Evolutionary conservation across 2,888 invertebrate species (phyloP).

Genomic region (Nycteola revayana): DNA sequence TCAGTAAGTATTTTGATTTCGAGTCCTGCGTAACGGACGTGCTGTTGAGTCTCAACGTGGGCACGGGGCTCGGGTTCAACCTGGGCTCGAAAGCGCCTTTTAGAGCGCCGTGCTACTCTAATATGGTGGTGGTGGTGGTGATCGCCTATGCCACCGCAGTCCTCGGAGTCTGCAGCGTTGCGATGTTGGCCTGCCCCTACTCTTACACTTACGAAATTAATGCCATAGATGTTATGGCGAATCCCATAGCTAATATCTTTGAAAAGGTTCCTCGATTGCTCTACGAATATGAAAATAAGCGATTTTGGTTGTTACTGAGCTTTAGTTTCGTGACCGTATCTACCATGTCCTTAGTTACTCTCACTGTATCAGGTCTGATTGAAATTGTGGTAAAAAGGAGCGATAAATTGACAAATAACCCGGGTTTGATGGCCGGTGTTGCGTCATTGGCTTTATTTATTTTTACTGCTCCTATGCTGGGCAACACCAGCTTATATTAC

Average conservation of each 20-base stretch:
- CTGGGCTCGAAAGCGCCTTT: constrained; percentile 51
- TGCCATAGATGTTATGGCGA: constrained; percentile 31
- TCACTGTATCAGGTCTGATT: constrained; percentile 44
- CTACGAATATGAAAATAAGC: constrained; percentile 38
- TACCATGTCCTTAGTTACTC: constrained; percentile 39
- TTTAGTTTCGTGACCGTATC: constrained; percentile 46
- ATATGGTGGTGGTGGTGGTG: constrained; percentile 49
- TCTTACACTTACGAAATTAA: constrained; percentile 40
- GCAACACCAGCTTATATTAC: constrained; percentile 37
- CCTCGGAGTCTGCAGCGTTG: constrained; percentile 41
- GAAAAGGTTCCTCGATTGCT: constrained; percentile 60
- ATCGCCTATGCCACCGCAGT: constrained; percentile 35
- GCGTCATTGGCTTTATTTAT: constrained; percentile 40
- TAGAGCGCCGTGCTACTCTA: constrained; percentile 59
- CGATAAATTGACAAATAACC: constrained; percentile 40
- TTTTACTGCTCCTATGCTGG: constrained; percentile 49
- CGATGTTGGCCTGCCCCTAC: constrained; percentile 63
- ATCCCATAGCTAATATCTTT: constrained; percentile 44
- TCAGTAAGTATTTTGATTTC: constrained; percentile 33
- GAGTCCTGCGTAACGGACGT: constrained; percentile 42
- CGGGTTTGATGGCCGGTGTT: constrained; percentile 44
- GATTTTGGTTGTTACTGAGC: constrained; percentile 46
- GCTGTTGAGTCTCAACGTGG: constrained; percentile 47
- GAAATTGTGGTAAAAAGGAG: constrained; percentile 42
- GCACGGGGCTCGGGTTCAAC: constrained; percentile 55